Evolutionary conservation across 2,888 invertebrate genomes (phyloP), one percentile per base, ranked within the genome.

Genomic region (Hypena proboscidalis): DNA sequence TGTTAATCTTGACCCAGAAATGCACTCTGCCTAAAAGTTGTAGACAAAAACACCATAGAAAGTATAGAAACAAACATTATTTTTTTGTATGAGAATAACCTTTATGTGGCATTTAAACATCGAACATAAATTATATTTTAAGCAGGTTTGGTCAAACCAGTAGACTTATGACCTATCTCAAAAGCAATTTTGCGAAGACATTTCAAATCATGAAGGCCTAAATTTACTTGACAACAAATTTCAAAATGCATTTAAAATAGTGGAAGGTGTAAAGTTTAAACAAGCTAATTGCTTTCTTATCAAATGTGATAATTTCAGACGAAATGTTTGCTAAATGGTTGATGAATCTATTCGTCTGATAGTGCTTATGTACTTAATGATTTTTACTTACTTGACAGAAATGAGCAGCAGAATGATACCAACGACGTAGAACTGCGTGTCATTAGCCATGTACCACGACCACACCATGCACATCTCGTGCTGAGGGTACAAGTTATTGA

Each of bases 401-500:
- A 95, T 84, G 14, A 95, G 82, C 20, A 95, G 80, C 19, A 95
- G 74, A 44, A 95, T 81, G 9, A 93, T 92, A 13, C 95, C 94
- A 58, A 95, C 90, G 3, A 94, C 90, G 74, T 95, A 95, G 78
- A 95, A 95, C 78, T 95, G 95, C 46, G 95, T 95, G 70, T 95
- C 95, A 66, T 95, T 95, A 4, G 95, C 94, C 92, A 96, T 94
- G 66, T 96, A 96, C 95, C 95, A 96, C 30, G 95, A 94, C 95
- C 95, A 96, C 43, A 95, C 91, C 95, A 96, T 95, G 76, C 95
- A 96, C 91, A 95, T 95, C 71, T 96, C 95, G 13, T 91, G 88
- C 72, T 94, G 93, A 0, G 95, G 94, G 75, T 92, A 96, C 73
- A 95, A 92, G 70, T 96, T 96, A 80, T 96, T 96, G 68, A 96